Base-by-base conservation (phyloP, 2,113 vertebrate genomes). In the Bubo blakistoni region DNA sequence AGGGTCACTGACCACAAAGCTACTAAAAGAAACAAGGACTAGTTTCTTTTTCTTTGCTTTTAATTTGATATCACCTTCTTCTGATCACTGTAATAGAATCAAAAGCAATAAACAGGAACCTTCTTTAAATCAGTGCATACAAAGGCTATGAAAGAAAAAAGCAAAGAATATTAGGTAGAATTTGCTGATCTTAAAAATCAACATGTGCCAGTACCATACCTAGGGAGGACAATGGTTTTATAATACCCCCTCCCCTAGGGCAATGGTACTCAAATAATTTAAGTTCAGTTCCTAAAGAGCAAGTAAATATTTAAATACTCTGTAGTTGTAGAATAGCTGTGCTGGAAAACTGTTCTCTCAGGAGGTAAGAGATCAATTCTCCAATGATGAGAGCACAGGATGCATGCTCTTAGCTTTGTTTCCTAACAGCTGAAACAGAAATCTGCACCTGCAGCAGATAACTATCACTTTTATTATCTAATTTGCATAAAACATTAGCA, bases 251-350 rank as follows among this genome's bases (percentile, higher is more conserved):
- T 90, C 38, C 51, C 55, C 36, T 52, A 55, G 32, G 59, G 66
- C 71, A 91, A 67, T 29, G 29, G 44, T 44, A 90, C 59, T 42
- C 46, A 63, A 86, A 93, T 81, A 91, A 96, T 95, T 91, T 86
- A 74, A 94, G 36, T 81, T 92, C 67, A 32, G 46, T 91, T 95
- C 83, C 93, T 95, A 74, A 91, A 93, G 38, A 90, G 63, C 30
- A 74, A 92, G 91, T 96, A 96, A 95, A 97, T 95, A 96, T 97
- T 97, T 95, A 94, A 97, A 86, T 91, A 95, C 70, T 49, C 61
- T 2, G 24, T 40, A 71, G 81, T 0, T 94, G 84, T 49, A 86
- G 51, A 95, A 94, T 88, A 88, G 92, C 71, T 86, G 71, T 73
- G 81, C 84, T 96, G 51, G 59, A 95, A 88, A 91, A 91, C 66